Percentiles rank a stretch among this genome's conserved stretches.
phyloP scores from a whole-genome alignment of 2,888 invertebrate genomes.

The Oscheius myriophilus region DNA sequence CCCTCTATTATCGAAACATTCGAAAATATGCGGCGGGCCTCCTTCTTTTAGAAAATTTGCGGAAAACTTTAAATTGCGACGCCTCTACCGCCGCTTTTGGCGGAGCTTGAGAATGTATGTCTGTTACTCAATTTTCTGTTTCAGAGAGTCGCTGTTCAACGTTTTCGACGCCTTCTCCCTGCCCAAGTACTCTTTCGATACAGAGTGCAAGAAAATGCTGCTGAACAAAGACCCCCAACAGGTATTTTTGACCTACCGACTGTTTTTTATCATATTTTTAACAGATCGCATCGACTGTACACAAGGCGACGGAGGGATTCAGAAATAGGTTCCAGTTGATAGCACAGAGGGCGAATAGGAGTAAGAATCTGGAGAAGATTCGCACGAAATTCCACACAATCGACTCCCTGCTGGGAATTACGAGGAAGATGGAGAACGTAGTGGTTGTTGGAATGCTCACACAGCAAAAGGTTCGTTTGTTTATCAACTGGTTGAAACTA shows the following conservation, averaged over 20 bases:
- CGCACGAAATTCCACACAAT: slow-evolving; percentile 37
- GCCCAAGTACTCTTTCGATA: slow-evolving; percentile 37
- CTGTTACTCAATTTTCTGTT: neutral
- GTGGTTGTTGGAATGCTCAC: slow-evolving; percentile 61
- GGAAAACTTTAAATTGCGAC: no score
- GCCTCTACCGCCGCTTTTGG: no score
- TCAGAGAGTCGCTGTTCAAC: slow-evolving; percentile 48
- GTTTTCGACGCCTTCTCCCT: slow-evolving; percentile 50
- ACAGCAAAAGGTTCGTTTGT: slow-evolving; percentile 43
- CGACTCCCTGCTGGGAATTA: slow-evolving; percentile 42
- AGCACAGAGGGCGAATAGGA: slow-evolving; percentile 40
- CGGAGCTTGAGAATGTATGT: no score
- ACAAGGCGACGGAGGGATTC: slow-evolving; percentile 5
- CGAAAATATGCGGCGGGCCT: no score
- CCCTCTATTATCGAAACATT: no score
- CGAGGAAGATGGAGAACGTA: slow-evolving; percentile 39
- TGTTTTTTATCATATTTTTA: neutral
- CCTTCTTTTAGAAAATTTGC: no score
- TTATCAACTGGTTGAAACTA: neutral
- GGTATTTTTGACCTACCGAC: neutral
- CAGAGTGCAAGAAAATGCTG: slow-evolving; percentile 43
- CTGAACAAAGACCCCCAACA: neutral
- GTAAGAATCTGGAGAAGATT: slow-evolving; percentile 43
- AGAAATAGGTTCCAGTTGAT: slow-evolving; percentile 51
- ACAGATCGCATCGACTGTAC: slow-evolving; percentile 10